Percentiles rank a stretch among this genome's conserved stretches.
phyloP scores from a whole-genome alignment of 2,113 vertebrate genomes.

The Taxidea taxus region DNA sequence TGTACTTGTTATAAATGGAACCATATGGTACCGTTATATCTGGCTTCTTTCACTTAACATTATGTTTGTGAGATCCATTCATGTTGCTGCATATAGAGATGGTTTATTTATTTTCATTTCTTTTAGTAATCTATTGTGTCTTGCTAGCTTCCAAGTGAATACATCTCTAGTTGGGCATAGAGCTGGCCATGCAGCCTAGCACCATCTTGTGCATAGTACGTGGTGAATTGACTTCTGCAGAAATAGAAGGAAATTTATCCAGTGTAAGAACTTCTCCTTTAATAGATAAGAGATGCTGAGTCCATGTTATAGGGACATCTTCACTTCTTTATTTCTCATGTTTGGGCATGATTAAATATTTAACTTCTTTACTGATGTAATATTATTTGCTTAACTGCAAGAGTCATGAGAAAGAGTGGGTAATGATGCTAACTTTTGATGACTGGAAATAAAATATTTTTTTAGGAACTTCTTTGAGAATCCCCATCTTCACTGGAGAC shows the following conservation, averaged over 20 bases:
- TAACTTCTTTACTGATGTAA: not conserved
- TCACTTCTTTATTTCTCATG: not conserved
- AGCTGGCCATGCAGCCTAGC: not conserved
- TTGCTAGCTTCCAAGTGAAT: not conserved
- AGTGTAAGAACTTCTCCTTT: not conserved
- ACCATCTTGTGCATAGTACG: fast-evolving
- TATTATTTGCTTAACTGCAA: not conserved
- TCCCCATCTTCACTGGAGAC: not conserved
- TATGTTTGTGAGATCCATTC: not conserved
- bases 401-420: not conserved
- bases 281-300: not conserved
- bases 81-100: fast-evolving
- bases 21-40: fast-evolving
- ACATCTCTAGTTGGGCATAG: not conserved
- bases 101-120: not conserved
- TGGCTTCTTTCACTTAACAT: not conserved
- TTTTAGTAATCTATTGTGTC: not conserved
- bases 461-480: not conserved
- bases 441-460: not conserved
- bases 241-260: not conserved
- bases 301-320: not conserved
- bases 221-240: not conserved
- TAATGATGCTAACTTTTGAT: not conserved
- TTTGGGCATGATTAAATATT: not conserved
- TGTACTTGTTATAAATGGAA: not conserved